Evolutionary conservation across 2,888 invertebrate genomes (phyloP).

Genomic region (Latrodectus elegans): DNA sequence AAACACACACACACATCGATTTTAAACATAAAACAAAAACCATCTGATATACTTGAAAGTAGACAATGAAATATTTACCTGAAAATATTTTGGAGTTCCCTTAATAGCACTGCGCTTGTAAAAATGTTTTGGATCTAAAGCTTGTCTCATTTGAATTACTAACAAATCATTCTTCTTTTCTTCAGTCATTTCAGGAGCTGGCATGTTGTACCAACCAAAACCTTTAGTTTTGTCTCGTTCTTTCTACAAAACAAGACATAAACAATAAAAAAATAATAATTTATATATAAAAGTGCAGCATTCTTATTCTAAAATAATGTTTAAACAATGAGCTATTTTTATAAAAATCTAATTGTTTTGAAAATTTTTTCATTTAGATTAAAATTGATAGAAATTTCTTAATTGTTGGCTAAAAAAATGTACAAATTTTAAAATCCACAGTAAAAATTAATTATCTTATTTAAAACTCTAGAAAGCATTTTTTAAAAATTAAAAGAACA

Average conservation of each 20-base stretch:
- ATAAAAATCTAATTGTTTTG: no score
- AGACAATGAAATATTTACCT: constrained; percentile 78
- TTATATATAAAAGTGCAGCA: no score
- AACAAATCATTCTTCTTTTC: constrained; percentile 91
- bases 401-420: no score
- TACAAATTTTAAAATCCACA: no score
- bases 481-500: no score
- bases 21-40: neutral
- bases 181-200: constrained; percentile 88
- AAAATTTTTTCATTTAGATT: no score
- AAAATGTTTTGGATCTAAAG: constrained; percentile 92
- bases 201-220: constrained; percentile 90
- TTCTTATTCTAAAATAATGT: no score
- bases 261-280: no score
- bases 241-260: constrained; percentile 75
- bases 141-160: constrained; percentile 93
- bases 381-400: no score
- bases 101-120: constrained; percentile 94
- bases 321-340: no score
- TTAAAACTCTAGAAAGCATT: no score
- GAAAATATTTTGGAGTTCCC: constrained; percentile 93
- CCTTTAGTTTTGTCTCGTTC: constrained; percentile 89
- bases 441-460: no score
- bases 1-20: neutral
- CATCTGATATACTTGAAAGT: neutral